Evolutionary conservation across 1,140 invertebrate genomes (phyloP).

Genomic region (Brachionus rubens): DNA sequence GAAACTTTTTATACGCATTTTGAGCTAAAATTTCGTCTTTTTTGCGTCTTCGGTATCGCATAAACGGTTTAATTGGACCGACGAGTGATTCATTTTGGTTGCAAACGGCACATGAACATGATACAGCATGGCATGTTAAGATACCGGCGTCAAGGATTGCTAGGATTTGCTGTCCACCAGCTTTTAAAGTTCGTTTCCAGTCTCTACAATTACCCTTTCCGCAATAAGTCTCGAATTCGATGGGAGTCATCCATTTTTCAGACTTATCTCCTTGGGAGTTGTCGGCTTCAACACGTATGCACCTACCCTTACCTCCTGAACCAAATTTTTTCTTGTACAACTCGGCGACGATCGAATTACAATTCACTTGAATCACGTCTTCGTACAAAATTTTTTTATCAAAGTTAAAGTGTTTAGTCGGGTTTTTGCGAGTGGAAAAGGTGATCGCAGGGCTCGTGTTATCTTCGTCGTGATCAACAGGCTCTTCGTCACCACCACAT

Average conservation of each 20-base stretch:
- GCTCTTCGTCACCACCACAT: not conserved
- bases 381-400: conserved; percentile 32
- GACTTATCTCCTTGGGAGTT: not conserved
- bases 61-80: conserved; percentile 34
- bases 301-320: conserved; percentile 34
- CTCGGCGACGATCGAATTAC: conserved; percentile 8
- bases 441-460: not conserved
- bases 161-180: conserved; percentile 22
- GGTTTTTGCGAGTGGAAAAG: conserved; percentile 5
- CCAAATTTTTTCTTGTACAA: conserved; percentile 43
- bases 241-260: conserved; percentile 43
- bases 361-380: conserved; percentile 24
- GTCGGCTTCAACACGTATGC: not conserved
- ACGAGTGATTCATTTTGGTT: conserved; percentile 36
- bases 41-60: conserved; percentile 9
- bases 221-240: conserved; percentile 44
- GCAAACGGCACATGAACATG: conserved; percentile 35
- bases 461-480: not conserved
- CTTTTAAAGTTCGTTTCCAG: conserved; percentile 37
- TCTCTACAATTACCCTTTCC: conserved; percentile 40
- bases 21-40: conserved; percentile 44
- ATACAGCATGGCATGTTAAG: conserved; percentile 43
- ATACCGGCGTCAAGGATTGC: conserved; percentile 4
- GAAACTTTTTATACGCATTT: conserved; percentile 39
- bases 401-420: conserved; percentile 23